A percentile compares a stretch with the other conserved stretches of the same genome.
These are phyloP conservation scores for Eubasilissa regina DNA, from an alignment of 1,140 invertebrate genomes.

Conservation along the genomic window DNA sequence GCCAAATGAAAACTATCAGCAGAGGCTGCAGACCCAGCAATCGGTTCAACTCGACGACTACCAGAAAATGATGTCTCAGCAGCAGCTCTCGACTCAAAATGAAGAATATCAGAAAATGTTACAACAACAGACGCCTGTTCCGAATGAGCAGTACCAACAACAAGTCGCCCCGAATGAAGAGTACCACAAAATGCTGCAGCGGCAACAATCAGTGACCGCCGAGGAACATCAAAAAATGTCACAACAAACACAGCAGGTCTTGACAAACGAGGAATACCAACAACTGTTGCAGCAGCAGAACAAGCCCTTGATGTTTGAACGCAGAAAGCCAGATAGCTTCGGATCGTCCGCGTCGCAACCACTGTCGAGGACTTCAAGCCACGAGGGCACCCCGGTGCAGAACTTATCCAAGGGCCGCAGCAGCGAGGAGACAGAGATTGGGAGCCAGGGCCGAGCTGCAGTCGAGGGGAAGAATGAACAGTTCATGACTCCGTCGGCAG, in stretches of 20 bases:
- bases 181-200: background rate
- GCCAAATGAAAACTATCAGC: background rate
- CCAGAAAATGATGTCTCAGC: background rate
- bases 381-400: slow-evolving; percentile 71
- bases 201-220: background rate
- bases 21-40: slow-evolving; percentile 1
- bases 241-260: background rate
- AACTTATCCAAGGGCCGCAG: slow-evolving; percentile 63
- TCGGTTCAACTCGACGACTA: slow-evolving; percentile 15
- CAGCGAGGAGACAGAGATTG: slow-evolving; percentile 59
- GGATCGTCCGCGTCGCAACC: slow-evolving; percentile 52
- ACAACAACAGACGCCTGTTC: background rate
- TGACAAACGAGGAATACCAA: slow-evolving; percentile 18
- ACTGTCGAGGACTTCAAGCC: slow-evolving; percentile 65
- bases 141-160: slow-evolving; percentile 7
- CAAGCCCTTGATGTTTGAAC: background rate
- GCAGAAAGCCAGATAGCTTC: slow-evolving; percentile 46
- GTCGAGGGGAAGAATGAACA: slow-evolving; percentile 58
- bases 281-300: slow-evolving; percentile 49
- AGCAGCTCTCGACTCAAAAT: background rate
- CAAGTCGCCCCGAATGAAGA: background rate
- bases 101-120: slow-evolving; percentile 4
- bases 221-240: background rate
- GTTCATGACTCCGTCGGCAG: slow-evolving; percentile 56
- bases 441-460: slow-evolving; percentile 64